Conservation (phyloP, 2,113 vertebrate genomes). For the Symphodus melops region DNA sequence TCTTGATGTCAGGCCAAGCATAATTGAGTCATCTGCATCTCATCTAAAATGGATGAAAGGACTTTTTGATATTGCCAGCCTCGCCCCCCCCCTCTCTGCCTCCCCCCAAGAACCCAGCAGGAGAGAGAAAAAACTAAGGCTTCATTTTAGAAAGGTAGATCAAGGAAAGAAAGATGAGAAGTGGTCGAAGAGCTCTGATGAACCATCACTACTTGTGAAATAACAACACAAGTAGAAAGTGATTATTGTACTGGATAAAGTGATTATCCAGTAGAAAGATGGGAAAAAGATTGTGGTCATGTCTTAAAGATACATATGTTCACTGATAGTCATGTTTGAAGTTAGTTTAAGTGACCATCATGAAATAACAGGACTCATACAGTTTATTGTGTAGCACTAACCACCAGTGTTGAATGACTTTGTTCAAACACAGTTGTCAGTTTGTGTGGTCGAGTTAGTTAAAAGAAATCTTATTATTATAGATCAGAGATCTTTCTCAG, state of each 20-base stretch:
- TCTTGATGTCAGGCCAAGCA: constrained; percentile 71
- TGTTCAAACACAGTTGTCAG: too few relatives aligned
- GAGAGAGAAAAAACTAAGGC: constrained; percentile 31
- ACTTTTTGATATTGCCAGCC: constrained; percentile 68
- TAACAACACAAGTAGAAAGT: constrained; percentile 8
- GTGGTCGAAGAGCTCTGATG: constrained; percentile 18
- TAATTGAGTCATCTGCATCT: constrained; percentile 85
- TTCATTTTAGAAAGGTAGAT: constrained; percentile 53
- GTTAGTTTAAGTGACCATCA: too few relatives aligned
- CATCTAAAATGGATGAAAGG: constrained; percentile 82
- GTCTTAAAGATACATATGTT: too few relatives aligned
- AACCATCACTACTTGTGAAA: not conserved
- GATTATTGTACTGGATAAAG: not conserved
- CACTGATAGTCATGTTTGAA: too few relatives aligned
- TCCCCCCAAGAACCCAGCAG: constrained; percentile 12
- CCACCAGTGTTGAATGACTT: not conserved
- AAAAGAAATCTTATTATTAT: too few relatives aligned
- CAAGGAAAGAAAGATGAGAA: constrained; percentile 43
- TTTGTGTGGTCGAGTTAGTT: too few relatives aligned
- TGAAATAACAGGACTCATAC: too few relatives aligned
- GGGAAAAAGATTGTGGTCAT: not conserved
- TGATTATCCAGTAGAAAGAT: not conserved
- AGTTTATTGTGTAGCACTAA: too few relatives aligned
- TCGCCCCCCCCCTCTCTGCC: not conserved
- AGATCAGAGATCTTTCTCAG: too few relatives aligned